phyloP scores from a whole-genome alignment of 2,888 invertebrate genomes.

The Rhingia campestris region DNA sequence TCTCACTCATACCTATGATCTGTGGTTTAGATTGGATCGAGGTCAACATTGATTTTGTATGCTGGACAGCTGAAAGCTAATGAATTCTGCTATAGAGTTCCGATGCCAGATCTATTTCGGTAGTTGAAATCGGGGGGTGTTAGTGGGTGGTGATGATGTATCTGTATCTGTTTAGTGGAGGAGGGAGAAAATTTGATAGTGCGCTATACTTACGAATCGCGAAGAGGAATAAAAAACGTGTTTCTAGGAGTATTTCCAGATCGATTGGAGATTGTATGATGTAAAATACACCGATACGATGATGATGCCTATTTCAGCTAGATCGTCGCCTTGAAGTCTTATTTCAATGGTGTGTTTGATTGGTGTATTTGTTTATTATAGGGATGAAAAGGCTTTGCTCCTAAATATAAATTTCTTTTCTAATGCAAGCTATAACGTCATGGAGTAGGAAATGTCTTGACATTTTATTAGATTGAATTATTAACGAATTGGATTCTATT shows the following conservation, averaged over 20 bases:
- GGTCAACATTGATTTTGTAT: conserved; percentile 61
- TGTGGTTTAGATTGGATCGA: conserved; percentile 45
- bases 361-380: conserved; percentile 20
- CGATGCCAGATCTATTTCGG: conserved; percentile 44
- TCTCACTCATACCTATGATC: neutral
- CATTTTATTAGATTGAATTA: conserved; percentile 26
- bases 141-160: conserved; percentile 32
- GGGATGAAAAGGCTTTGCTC: conserved; percentile 10
- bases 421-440: conserved; percentile 54
- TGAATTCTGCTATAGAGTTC: conserved; percentile 36
- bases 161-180: conserved; percentile 14
- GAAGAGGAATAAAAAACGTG: neutral
- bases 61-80: conserved; percentile 66
- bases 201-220: conserved; percentile 1
- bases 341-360: conserved; percentile 47
- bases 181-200: conserved; percentile 44
- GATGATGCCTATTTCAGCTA: conserved; percentile 52
- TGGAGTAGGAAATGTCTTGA: conserved; percentile 14
- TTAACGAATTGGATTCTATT: conserved; percentile 31
- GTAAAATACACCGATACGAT: conserved; percentile 21
- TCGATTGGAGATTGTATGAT: conserved; percentile 27
- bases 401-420: conserved; percentile 42
- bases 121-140: conserved; percentile 9
- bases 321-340: conserved; percentile 52
- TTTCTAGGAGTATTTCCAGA: conserved; percentile 49